Conservation (phyloP, 2,113 vertebrate species). For the Sterna hirundo region DNA sequence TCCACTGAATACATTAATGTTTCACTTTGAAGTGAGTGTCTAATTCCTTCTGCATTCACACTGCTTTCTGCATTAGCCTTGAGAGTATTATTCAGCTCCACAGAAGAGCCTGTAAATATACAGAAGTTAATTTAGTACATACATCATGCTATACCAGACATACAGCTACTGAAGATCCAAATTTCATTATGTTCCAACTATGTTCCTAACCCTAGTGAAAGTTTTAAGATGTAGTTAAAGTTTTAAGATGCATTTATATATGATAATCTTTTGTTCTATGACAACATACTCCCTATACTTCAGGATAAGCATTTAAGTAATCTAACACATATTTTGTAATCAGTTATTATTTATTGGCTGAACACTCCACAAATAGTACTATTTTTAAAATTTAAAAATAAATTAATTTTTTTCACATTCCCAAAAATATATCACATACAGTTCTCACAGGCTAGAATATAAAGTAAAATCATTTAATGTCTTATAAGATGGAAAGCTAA, state of each 20-base stretch:
- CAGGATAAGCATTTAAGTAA: background rate
- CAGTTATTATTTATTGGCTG: background rate
- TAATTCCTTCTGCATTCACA: background rate
- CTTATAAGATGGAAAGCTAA: background rate
- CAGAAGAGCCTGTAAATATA: slow-evolving; percentile 43
- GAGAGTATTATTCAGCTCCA: background rate
- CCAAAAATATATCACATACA: background rate
- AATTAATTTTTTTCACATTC: background rate
- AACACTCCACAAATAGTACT: background rate
- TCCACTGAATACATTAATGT: slow-evolving; percentile 66
- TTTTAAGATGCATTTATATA: background rate
- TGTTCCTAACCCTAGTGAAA: background rate
- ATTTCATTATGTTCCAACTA: background rate
- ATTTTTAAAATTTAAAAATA: background rate
- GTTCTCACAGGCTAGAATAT: background rate
- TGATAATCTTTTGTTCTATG: background rate
- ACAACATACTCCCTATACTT: background rate
- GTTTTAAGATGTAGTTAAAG: background rate
- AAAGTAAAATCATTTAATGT: background rate
- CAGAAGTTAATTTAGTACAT: slow-evolving; percentile 1
- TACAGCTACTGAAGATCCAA: background rate
- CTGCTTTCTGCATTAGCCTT: background rate
- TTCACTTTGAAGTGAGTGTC: slow-evolving; percentile 5
- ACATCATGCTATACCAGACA: background rate
- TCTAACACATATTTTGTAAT: background rate